Evolutionary conservation across 2,113 vertebrate species (phyloP), one percentile per base, ranked within the genome.

Genomic region (Cathartes aura): DNA sequence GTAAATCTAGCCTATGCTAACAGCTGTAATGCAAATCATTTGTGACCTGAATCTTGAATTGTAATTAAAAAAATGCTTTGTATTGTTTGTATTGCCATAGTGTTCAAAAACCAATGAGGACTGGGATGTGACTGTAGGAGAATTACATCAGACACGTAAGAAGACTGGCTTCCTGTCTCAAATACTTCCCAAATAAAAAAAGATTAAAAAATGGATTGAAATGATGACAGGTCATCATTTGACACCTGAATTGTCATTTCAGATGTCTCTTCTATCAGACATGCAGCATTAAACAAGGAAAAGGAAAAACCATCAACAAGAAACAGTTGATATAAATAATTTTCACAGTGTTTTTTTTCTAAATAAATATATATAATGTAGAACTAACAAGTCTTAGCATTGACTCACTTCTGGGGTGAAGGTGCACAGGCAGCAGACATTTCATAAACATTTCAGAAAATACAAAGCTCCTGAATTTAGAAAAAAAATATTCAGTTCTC

Each of bases 1-100:
- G 70, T 94, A 97, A 97, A 96, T 92, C 89, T 82, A 91, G 40
- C 32, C 60, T 84, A 84, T 92, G 63, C 34, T 93, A 93, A 95
- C 17, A 60, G 82, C 64, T 64, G 26, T 84, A 82, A 95, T 80
- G 76, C 60, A 89, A 91, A 89, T 85, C 3, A 64, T 89, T 96
- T 95, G 59, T 42, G 45, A 95, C 38, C 26, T 87, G 74, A 90
- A 88, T 90, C 50, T 75, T 87, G 93, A 89, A 82, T 68, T 85
- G 87, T 50, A 95, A 82, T 92, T 82, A 11, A 63, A 90, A 83
- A 90, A 92, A 42, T 67, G 43, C 26, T 85, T 90, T 80, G n/a
- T 76, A 40, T 66, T 95, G 16, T 86, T 90, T 91, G 40, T 64
- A 85, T 76, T 89, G 47, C 53, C 24, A 17, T 13, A 43, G 48